Conservation (phyloP, 2,113 vertebrate genomes). For the Coptodon bakossiorum region DNA sequence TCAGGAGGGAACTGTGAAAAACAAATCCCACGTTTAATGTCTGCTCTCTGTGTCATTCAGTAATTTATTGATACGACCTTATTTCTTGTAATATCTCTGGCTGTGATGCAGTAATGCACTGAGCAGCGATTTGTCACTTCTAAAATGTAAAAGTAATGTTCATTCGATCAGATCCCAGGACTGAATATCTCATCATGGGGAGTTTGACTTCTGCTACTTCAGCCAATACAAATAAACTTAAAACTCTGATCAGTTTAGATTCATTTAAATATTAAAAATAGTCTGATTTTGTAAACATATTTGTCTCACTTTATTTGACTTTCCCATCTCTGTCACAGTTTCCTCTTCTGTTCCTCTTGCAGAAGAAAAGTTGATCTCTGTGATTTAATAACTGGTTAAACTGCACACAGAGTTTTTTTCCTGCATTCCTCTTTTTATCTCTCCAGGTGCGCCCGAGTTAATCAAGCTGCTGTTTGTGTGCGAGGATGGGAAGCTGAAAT, state of each 20-base stretch:
- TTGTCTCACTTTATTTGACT: background rate
- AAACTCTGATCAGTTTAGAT: background rate
- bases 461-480: background rate
- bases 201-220: rapidly evolving
- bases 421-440: background rate
- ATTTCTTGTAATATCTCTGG: rapidly evolving
- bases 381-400: background rate
- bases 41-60: background rate
- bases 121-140: background rate
- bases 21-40: background rate
- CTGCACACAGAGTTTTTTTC: background rate
- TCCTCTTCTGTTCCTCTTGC: background rate
- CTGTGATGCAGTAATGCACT: background rate
- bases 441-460: background rate
- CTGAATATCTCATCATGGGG: background rate
- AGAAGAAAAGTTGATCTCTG: background rate
- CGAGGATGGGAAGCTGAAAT: background rate
- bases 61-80: background rate
- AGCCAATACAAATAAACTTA: background rate
- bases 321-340: background rate
- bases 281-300: rapidly evolving
- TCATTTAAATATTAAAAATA: background rate
- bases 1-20: background rate
- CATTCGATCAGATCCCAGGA: background rate
- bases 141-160: background rate